Percentiles rank a stretch among this genome's conserved stretches.
Evolutionary conservation across 2,113 vertebrate species (phyloP).

Genomic region (Psilopsiagon aurifrons): DNA sequence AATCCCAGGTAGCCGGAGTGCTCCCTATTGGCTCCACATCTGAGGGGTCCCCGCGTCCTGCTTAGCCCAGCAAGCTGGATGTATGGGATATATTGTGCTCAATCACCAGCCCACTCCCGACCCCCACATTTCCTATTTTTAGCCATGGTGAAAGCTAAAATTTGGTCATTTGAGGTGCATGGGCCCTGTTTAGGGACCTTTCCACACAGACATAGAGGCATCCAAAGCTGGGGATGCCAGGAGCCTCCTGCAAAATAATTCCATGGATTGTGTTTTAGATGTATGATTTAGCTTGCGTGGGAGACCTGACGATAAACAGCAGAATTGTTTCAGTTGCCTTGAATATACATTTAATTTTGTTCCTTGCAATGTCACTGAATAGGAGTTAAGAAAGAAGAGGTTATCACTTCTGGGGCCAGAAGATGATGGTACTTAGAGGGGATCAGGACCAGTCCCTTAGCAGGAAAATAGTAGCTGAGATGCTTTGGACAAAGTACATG

Average conservation of each 20-base stretch:
- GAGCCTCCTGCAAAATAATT: neutral
- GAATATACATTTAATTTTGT: neutral
- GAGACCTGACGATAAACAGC: neutral
- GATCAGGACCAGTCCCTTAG: neutral
- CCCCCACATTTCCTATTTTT: neutral
- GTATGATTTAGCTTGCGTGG: fast-evolving
- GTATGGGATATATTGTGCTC: slow-evolving; percentile 32
- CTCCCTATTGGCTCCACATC: slow-evolving; percentile 41
- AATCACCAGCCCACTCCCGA: neutral
- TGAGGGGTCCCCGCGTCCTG: neutral
- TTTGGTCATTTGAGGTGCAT: neutral
- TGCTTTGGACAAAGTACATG: neutral
- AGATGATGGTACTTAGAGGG: neutral
- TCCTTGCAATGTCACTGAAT: fast-evolving
- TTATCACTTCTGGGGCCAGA: neutral
- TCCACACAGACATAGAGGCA: fast-evolving
- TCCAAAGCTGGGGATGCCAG: neutral
- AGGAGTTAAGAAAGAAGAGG: neutral
- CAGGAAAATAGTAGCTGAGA: neutral
- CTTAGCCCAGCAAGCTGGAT: neutral
- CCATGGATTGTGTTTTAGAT: no score
- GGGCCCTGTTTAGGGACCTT: neutral
- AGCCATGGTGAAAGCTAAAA: neutral
- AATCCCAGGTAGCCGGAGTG: slow-evolving; percentile 36
- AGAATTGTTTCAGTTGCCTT: neutral